Base-by-base conservation (phyloP, 1,140 invertebrate species). In the Drosophila tristis region DNA sequence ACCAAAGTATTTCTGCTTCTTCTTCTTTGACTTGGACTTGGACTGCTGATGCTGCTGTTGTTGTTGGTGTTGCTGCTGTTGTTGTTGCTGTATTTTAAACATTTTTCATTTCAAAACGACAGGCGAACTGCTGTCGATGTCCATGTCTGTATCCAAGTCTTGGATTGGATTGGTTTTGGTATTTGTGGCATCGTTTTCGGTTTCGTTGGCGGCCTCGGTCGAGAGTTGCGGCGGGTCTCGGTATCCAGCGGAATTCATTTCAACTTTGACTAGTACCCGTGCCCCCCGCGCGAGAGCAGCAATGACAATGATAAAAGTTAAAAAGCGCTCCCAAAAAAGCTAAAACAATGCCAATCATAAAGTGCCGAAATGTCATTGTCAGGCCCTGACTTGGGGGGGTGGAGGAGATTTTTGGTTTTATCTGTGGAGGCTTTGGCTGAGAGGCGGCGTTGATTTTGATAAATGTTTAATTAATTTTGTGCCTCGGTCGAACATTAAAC, bases 391-490 rank as follows among this genome's bases (percentile, higher is more conserved):
- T 64, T 65, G 35, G 35, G 11, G 67, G 51, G 43, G 16, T 42
- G 45, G 29, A 7, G 29, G 13, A 44, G 26, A 71, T 48, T 44
- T 68, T 70, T 26, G 26, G 62, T 42, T 35, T 78, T 78, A 73
- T 66, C 60, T 39, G 39, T 54, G 35, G 43, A 65, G 44, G 73
- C 64, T 62, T 15, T 58, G 63, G 59, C 70, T 75, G 54, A 54
- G 81, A 86, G 75, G 67, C 61, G 74, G 78, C 82, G 85, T 84
- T 87, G 79, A 87, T 89, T 89, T 89, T 89, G 84, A 89, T 89
- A 89, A 89, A 89, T 89, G 85, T 89, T 89, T 89, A 89, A 89
- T 89, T 89, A 89, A 89, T 89, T 89, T 89, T 89, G 76, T 90
- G 64, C 72, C 79, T 89, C 79, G 67, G 43, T 63, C 85, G 81